Evolutionary conservation across 2,888 invertebrate genomes (phyloP), one percentile per base, ranked within the genome.

Genomic region (Petrolisthes cinctipes): DNA sequence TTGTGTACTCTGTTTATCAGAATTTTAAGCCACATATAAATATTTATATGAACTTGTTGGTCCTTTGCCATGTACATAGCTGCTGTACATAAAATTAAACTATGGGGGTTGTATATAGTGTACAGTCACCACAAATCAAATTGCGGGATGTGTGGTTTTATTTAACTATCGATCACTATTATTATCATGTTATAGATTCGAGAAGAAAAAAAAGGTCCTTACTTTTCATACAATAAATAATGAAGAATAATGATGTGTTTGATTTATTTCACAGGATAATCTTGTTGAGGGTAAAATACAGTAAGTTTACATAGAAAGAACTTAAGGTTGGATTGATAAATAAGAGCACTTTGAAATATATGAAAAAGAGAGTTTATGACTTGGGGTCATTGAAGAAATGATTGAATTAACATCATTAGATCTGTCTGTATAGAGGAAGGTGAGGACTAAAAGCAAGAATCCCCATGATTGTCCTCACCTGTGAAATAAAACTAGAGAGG

Each of bases 141-240:
- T 84, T 66, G 23, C 80, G 88, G 88, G 88, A 88, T 85, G 88
- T 88, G 84, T 88, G 88, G 88, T 88, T 71, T 71, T 88, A 88
- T 85, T 88, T 88, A 88, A 88, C 84, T 82, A 84, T 88, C 85
- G 85, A 71, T 88, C 84, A 88, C 85, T 85, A 85, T 85, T 82
- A 86, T 86, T 80, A 87, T 87, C 83, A 87, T 87, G 87, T 87
- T 87, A 87, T 87, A 87, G 88, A 85, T 88, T 81, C 88, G 53
- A 78, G 78, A 78, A 53, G 51, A 51, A 53, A 37, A 37, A n/a
- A 84, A 85, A 88, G 78, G 75, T 85, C 80, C 82, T 88, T 88
- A 88, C 88, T 88, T 88, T 84, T 88, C 88, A 88, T 88, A 88
- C 88, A 88, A 88, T 88, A 83, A 83, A 73, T 76, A 51, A 83